phyloP scores from a whole-genome alignment of 1,140 invertebrate genomes.

The Drosophila novamexicana region DNA sequence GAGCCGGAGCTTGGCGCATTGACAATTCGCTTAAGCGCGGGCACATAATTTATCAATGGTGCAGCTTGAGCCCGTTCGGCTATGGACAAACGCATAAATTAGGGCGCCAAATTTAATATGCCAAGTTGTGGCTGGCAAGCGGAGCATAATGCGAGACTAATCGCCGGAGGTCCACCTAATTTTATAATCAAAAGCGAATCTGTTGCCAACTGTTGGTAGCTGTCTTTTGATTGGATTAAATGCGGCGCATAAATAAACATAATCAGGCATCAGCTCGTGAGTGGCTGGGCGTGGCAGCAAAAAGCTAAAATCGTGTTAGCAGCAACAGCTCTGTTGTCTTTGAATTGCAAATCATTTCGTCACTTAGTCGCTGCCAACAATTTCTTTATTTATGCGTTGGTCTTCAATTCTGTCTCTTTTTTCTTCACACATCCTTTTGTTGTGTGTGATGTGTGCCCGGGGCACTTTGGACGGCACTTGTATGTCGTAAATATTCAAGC shows the following conservation, averaged over 20 bases:
- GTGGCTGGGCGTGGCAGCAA: not conserved
- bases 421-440: conserved; percentile 40
- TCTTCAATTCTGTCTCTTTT: not conserved
- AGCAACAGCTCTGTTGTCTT: conserved; percentile 70
- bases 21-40: conserved; percentile 28
- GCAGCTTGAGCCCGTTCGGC: conserved; percentile 48
- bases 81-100: conserved; percentile 60
- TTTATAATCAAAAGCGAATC: conserved; percentile 65
- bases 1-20: conserved; percentile 27
- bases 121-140: not conserved
- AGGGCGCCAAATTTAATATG: conserved; percentile 68
- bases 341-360: conserved; percentile 74
- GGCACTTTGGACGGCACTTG: conserved; percentile 62
- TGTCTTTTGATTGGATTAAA: conserved; percentile 75
- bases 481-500: conserved; percentile 76
- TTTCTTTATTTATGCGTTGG: conserved; percentile 76
- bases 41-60: conserved; percentile 59
- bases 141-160: conserved; percentile 55
- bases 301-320: conserved; percentile 32
- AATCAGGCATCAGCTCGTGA: conserved; percentile 50
- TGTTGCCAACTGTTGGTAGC: conserved; percentile 24
- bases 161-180: conserved; percentile 62
- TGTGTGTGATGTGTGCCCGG: conserved; percentile 37
- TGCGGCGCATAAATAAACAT: conserved; percentile 78
- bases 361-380: conserved; percentile 63